These are phyloP conservation scores for Drosophila yooni DNA, from an alignment of 2,888 invertebrate genomes.

Conservation along the genomic window DNA sequence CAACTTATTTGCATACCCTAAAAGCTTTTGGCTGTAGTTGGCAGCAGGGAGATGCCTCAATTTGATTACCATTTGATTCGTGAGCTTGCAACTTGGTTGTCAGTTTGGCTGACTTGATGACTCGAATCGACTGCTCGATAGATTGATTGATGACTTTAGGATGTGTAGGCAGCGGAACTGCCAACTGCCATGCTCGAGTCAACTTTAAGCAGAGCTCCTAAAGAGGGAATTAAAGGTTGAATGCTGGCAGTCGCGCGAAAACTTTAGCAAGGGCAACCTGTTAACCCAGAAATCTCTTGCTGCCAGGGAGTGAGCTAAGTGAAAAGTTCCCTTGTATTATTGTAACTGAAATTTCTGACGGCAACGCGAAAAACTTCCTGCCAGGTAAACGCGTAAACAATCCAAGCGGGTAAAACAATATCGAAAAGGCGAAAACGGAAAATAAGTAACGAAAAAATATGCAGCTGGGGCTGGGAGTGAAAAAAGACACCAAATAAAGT, in stretches of 20 bases:
- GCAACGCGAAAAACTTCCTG: constrained; percentile 47
- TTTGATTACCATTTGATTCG: constrained; percentile 75
- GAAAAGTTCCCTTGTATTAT: constrained; percentile 69
- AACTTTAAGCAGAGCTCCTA: constrained; percentile 36
- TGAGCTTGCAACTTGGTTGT: constrained; percentile 69
- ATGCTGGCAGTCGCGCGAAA: background rate
- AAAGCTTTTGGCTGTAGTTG: constrained; percentile 58
- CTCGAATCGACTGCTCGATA: constrained; percentile 57
- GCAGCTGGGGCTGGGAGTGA: constrained; percentile 47
- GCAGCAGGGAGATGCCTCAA: constrained; percentile 38
- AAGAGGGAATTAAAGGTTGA: constrained; percentile 25
- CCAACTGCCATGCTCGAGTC: constrained; percentile 3
- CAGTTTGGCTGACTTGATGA: constrained; percentile 72
- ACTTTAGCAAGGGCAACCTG: constrained; percentile 55
- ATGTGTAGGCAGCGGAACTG: constrained; percentile 16
- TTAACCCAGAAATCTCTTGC: constrained; percentile 58
- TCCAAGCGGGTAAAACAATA: constrained; percentile 72
- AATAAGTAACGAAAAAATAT: constrained; percentile 14
- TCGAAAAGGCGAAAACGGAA: constrained; percentile 40
- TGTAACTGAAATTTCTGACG: constrained; percentile 72
- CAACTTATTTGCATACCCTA: constrained; percentile 61
- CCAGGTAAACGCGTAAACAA: constrained; percentile 68
- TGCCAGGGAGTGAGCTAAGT: constrained; percentile 35
- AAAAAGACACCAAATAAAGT: constrained; percentile 66
- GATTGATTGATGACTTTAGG: constrained; percentile 66